phyloP scores from a whole-genome alignment of 2,113 vertebrate genomes.

The Numida meleagris region DNA sequence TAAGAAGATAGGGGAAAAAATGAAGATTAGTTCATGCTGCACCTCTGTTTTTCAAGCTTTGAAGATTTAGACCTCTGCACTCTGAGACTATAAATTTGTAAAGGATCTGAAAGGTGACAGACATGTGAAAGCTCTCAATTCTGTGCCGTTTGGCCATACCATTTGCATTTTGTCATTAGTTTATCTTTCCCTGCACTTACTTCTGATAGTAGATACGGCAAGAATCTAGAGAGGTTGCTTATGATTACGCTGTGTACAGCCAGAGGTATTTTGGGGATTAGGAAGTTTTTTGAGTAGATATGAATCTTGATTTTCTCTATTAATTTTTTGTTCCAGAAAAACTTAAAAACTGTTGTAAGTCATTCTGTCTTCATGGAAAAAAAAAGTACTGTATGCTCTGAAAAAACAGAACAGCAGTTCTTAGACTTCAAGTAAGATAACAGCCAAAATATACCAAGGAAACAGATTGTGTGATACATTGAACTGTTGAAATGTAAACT shows the following conservation, averaged over 20 bases:
- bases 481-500: conserved; percentile 53
- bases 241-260: neutral
- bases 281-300: neutral
- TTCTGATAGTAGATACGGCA: conserved; percentile 44
- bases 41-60: conserved; percentile 74
- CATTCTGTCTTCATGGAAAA: neutral
- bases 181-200: conserved; percentile 51
- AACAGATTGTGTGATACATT: neutral
- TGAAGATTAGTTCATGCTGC: conserved; percentile 79
- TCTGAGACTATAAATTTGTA: conserved; percentile 74
- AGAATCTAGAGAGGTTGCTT: conserved; percentile 39
- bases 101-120: conserved; percentile 66
- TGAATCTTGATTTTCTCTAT: neutral
- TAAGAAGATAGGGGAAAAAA: conserved; percentile 76
- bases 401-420: neutral
- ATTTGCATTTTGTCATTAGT: conserved; percentile 57
- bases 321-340: conserved; percentile 31
- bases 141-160: neutral
- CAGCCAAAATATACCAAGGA: conserved; percentile 13
- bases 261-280: neutral
- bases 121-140: conserved; percentile 49
- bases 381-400: neutral
- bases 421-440: conserved; percentile 26
- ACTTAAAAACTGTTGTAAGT: neutral
- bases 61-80: conserved; percentile 76